Percentiles rank a stretch among this genome's conserved stretches.
Evolutionary conservation across 2,113 vertebrate species (phyloP).

Genomic region (Esox niger): DNA sequence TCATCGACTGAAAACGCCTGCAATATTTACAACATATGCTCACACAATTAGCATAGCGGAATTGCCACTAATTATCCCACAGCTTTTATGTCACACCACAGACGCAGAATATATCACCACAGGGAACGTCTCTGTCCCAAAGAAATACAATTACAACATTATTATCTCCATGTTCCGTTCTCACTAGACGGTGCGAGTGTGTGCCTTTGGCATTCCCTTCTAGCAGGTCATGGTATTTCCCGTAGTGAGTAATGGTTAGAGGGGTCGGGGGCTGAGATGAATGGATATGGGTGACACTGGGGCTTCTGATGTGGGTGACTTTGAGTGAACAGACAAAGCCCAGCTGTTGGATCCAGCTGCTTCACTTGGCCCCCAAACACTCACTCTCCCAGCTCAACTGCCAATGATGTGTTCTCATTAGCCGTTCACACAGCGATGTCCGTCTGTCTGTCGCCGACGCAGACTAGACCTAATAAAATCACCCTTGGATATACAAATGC

Average conservation of each 20-base stretch:
- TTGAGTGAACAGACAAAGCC: conserved; percentile 7
- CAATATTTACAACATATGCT: no score
- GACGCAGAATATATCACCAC: no score
- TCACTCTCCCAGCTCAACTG: conserved; percentile 32
- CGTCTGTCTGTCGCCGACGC: no score
- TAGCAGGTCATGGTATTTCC: not conserved
- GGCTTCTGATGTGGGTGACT: conserved; percentile 31
- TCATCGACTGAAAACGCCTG: no score
- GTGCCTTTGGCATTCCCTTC: not conserved
- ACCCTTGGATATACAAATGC: not conserved
- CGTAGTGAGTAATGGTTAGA: not conserved
- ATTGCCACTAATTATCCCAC: no score
- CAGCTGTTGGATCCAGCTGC: conserved; percentile 48
- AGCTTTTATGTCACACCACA: no score
- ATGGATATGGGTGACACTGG: conserved; percentile 9
- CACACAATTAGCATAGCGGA: no score
- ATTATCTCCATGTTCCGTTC: no score
- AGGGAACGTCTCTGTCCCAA: no score
- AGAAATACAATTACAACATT: no score
- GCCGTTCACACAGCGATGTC: not conserved
- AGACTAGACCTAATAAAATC: not conserved
- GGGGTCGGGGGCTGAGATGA: not conserved
- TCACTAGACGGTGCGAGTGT: no score
- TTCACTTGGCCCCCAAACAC: conserved; percentile 22
- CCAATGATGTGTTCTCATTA: not conserved